phyloP scores from a whole-genome alignment of 1,140 invertebrate species.

The Drosophila varians region DNA sequence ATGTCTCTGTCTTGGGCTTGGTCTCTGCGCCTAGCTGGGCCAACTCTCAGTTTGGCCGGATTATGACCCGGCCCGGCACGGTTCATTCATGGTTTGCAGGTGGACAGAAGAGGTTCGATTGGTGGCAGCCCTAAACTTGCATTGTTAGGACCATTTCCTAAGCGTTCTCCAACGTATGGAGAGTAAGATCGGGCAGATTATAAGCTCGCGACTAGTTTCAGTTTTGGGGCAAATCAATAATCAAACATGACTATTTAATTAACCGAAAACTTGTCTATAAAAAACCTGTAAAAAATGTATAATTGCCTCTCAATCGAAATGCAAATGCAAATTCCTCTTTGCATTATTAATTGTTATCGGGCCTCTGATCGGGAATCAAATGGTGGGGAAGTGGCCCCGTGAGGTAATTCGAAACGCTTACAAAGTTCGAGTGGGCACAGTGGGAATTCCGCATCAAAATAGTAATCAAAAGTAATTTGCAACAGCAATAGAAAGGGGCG shows the following conservation, averaged over 20 bases:
- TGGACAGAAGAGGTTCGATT: too few species aligned
- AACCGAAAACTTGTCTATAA: background rate
- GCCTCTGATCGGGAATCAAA: conserved; percentile 61
- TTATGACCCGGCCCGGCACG: background rate
- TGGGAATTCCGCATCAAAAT: conserved; percentile 72
- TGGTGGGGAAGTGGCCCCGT: conserved; percentile 30
- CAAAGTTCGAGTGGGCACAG: conserved; percentile 46
- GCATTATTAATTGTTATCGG: conserved; percentile 31
- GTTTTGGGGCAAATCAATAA: too few species aligned
- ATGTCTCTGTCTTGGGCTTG: conserved; percentile 29
- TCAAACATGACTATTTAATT: background rate
- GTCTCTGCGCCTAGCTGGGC: background rate
- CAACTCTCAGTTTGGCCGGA: conserved; percentile 1
- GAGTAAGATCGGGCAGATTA: too few species aligned
- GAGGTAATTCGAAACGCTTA: conserved; percentile 73
- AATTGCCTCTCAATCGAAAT: background rate
- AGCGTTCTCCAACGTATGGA: background rate
- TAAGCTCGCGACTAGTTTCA: too few species aligned
- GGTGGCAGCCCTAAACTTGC: conserved; percentile 23
- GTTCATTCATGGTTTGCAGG: conserved; percentile 43
- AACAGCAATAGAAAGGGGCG: conserved; percentile 34
- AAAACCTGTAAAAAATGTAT: background rate
- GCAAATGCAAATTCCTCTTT: too few species aligned
- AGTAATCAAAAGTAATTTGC: conserved; percentile 79
- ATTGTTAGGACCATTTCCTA: conserved; percentile 29